Base-by-base conservation (phyloP, 37 sponge, comb jelly and placozoan species). In the Dysidea cf. avara region DNA sequence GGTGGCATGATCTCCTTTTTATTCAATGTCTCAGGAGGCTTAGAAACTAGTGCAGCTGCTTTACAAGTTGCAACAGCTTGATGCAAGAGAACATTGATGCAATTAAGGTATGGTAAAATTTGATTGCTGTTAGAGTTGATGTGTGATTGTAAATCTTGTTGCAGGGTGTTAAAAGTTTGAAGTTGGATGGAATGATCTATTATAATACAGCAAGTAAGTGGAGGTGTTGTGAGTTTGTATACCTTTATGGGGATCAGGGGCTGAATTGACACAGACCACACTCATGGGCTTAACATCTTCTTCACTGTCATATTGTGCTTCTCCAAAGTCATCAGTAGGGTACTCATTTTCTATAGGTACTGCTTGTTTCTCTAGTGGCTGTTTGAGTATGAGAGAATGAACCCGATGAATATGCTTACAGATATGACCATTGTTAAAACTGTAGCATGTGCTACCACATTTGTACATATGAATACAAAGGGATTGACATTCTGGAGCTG, bases 391-490 rank as follows among this genome's bases (percentile, higher is more conserved):
- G 0, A 71, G 31, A 35, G 75, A 74, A 13, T 74, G 75, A 16
- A 74, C 75, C 0, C 75, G 47, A 3, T 61, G 61, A 48, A 74
- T 74, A 39, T 74, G 75, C 17, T 61, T 59, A 25, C 75, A 74
- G 18, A 59, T 34, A 46, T 74, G 75, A 2, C 75, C 75, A 43
- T 74, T 74, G 62, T 74, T 74, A 61, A 60, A 74, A 22, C 59
- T 33, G 25, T 74, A 74, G 49, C 75, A 74, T 32, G 22, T 55
- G 26, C 14, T 33, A 25, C 59, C 75, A 38, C 75, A 74, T 21
- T n/a, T 74, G 50, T 74, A 74, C 75, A 74, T 74, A 20, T 74
- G 75, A 13, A 16, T 24, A 49, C 75, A 74, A 1, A 74, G 54
- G 40, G 59, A 72, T 20, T 13, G 24, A 56, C 72, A 72, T 37